Conservation (phyloP, 2,888 invertebrate species). For the Eupithecia pulchellata region DNA sequence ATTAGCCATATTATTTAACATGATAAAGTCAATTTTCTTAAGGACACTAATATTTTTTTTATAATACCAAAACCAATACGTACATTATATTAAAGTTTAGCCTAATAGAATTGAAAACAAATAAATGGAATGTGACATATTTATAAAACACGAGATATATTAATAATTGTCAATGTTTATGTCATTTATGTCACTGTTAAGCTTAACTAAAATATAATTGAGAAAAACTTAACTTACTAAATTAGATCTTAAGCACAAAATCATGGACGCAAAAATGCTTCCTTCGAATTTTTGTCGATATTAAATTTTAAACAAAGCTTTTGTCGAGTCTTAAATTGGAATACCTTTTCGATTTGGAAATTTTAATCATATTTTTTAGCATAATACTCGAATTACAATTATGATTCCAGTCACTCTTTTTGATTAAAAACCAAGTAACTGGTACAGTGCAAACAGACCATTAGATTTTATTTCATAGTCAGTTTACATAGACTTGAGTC, state of each 20-base stretch:
- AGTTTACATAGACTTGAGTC: not conserved
- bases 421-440: conserved; percentile 6
- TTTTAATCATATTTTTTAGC: conserved; percentile 1
- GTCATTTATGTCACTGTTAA: conserved; percentile 27
- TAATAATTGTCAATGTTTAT: not conserved
- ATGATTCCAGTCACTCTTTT: not conserved
- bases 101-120: conserved; percentile 12
- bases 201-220: conserved; percentile 10
- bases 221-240: conserved; percentile 26
- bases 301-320: not conserved
- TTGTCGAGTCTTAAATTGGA: conserved; percentile 12
- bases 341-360: conserved; percentile 11
- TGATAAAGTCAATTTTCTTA: conserved; percentile 15
- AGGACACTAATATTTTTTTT: conserved; percentile 13
- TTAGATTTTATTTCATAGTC: conserved; percentile 5
- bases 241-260: conserved; percentile 19
- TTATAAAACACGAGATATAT: not conserved
- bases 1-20: conserved; percentile 18
- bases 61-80: conserved; percentile 25
- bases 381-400: not conserved
- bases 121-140: conserved; percentile 34
- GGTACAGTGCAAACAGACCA: conserved; percentile 19
- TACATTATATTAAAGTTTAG: not conserved
- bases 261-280: conserved; percentile 17
- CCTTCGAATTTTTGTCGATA: not conserved